Conservation (phyloP, 2,113 vertebrate species). For the Mesitornis unicolor region DNA sequence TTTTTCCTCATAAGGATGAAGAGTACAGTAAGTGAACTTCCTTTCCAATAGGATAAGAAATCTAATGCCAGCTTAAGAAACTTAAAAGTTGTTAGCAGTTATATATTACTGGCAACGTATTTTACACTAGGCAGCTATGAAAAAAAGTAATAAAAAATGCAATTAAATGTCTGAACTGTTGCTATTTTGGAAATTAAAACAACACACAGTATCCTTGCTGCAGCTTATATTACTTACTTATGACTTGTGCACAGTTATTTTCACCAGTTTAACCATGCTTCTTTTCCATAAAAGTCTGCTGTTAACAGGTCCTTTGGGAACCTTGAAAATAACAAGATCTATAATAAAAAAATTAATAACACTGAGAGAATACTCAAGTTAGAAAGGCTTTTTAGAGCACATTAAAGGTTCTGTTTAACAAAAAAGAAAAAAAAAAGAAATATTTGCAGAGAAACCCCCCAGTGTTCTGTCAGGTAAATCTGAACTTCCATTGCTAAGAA, state of each 20-base stretch:
- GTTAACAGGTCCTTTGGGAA: constrained; percentile 74
- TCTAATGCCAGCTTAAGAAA: constrained; percentile 49
- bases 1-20: not conserved
- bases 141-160: constrained; percentile 74
- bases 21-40: not conserved
- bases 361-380: constrained; percentile 67
- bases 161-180: constrained; percentile 80
- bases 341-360: constrained; percentile 83
- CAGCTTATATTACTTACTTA: constrained; percentile 74
- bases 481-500: not conserved
- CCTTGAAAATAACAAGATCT: constrained; percentile 81
- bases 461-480: not conserved
- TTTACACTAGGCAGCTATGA: constrained; percentile 70
- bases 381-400: constrained; percentile 63
- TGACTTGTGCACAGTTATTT: constrained; percentile 73
- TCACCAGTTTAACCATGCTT: constrained; percentile 77
- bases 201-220: constrained; percentile 64
- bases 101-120: constrained; percentile 75
- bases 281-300: constrained; percentile 77
- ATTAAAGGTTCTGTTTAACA: constrained; percentile 55
- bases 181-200: constrained; percentile 80
- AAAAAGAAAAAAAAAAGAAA: not conserved
- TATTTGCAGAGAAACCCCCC: not conserved
- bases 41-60: constrained; percentile 49
- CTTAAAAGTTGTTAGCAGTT: constrained; percentile 72